A percentile compares a stretch with the other conserved stretches of the same genome.
Evolutionary conservation across 1,140 invertebrate genomes (phyloP).

Genomic region (Doryteuthis pealeii): DNA sequence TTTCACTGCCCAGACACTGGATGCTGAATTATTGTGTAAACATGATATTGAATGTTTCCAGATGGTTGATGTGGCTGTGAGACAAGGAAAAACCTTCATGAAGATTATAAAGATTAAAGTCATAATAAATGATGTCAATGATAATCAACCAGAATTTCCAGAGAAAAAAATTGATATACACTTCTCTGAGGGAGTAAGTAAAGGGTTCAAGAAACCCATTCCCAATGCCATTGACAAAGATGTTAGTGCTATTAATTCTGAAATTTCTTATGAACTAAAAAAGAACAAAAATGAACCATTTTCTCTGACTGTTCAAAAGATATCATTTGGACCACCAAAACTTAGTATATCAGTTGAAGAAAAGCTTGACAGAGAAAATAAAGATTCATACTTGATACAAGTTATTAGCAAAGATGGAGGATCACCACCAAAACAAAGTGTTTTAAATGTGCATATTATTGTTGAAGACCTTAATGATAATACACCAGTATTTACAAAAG

Average conservation of each 20-base stretch:
- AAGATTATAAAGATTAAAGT: constrained; percentile 72
- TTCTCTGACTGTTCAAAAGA: constrained; percentile 27
- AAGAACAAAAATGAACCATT: constrained; percentile 68
- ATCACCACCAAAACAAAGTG: constrained; percentile 36
- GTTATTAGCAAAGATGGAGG: constrained; percentile 47
- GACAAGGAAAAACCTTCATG: background rate
- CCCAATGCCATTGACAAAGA: constrained; percentile 72
- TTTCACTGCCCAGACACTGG: background rate
- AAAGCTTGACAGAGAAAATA: constrained; percentile 41
- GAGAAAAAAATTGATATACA: constrained; percentile 63
- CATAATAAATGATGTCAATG: constrained; percentile 89
- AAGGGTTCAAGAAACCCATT: constrained; percentile 23
- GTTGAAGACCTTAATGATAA: constrained; percentile 67
- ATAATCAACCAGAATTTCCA: constrained; percentile 67
- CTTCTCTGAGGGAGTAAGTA: constrained; percentile 30
- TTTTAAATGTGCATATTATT: constrained; percentile 39
- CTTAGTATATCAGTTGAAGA: constrained; percentile 39
- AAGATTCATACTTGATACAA: constrained; percentile 38
- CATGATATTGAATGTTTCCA: background rate
- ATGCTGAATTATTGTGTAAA: background rate
- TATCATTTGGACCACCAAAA: constrained; percentile 37
- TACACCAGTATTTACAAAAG: constrained; percentile 38
- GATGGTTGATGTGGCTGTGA: background rate
- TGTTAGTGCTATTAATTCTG: constrained; percentile 61
- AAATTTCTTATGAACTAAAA: background rate